A percentile compares a stretch with the other conserved stretches of the same genome.
These are phyloP conservation scores for Drosophila yooni DNA, from an alignment of 2,888 invertebrate genomes.

Conservation along the genomic window DNA sequence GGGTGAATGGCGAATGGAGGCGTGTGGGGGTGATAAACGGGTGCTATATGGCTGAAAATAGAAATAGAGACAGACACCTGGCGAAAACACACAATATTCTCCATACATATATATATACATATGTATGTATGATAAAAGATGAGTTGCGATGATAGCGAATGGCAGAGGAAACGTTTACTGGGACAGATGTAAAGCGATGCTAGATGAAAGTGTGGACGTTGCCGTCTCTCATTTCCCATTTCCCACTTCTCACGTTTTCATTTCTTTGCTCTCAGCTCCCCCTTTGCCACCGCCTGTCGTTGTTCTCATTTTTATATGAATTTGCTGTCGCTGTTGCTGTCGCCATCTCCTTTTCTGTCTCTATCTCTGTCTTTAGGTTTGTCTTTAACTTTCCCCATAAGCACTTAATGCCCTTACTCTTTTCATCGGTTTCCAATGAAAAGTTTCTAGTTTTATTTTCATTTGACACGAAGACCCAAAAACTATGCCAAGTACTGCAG, in stretches of 20 bases:
- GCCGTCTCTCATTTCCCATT: background rate
- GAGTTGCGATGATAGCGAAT: constrained; percentile 34
- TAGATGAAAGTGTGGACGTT: constrained; percentile 74
- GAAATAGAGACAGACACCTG: constrained; percentile 37
- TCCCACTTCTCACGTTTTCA: background rate
- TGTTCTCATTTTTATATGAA: constrained; percentile 12
- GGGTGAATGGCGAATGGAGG: constrained; percentile 14
- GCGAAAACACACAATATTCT: constrained; percentile 23
- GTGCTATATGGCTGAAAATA: constrained; percentile 7
- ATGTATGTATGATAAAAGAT: constrained; percentile 7
- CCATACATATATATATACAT: background rate
- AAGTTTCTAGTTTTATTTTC: constrained; percentile 64
- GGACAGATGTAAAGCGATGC: constrained; percentile 70
- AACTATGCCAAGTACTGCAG: constrained; percentile 48
- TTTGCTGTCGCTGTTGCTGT: background rate
- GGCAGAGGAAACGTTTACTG: constrained; percentile 6
- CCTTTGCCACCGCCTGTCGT: background rate
- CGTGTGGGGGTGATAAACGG: background rate
- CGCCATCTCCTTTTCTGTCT: background rate
- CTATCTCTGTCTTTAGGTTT: background rate
- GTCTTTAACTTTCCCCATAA: background rate
- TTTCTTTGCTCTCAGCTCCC: background rate
- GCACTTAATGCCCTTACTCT: background rate
- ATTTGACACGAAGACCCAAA: constrained; percentile 12
- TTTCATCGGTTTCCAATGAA: constrained; percentile 46